A percentile compares a stretch with the other conserved stretches of the same genome.
These are phyloP conservation scores for Eupelmus urozonus DNA, from an alignment of 2,888 invertebrate species.

Conservation along the genomic window DNA sequence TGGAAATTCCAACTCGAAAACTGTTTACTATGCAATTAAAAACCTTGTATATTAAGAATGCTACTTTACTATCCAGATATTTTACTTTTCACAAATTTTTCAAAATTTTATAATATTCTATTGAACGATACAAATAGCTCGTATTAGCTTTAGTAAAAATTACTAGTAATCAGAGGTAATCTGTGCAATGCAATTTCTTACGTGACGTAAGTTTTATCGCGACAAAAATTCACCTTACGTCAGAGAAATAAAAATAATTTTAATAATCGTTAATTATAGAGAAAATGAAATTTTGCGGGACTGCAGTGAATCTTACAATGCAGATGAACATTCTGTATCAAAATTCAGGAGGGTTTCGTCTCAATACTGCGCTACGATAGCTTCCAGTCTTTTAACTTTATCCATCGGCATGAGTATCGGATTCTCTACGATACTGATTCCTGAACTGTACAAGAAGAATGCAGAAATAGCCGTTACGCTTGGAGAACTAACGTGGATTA, in stretches of 20 bases:
- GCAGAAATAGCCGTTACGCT: slow-evolving; percentile 31
- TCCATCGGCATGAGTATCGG: slow-evolving; percentile 84
- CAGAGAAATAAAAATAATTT: neutral
- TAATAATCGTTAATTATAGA: slow-evolving; percentile 9
- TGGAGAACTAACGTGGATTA: slow-evolving; percentile 43
- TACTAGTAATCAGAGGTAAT: no score
- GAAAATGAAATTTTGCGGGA: neutral
- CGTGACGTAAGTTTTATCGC: neutral
- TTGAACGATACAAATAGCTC: no score
- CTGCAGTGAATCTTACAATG: slow-evolving; percentile 33
- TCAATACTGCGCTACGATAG: slow-evolving; percentile 86
- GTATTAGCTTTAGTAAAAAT: no score
- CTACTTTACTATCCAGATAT: no score
- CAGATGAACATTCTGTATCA: slow-evolving; percentile 60
- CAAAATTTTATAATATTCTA: no score
- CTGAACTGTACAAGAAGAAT: slow-evolving; percentile 37
- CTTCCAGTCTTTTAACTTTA: slow-evolving; percentile 88
- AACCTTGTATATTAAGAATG: no score
- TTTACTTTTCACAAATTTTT: no score
- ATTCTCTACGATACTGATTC: slow-evolving; percentile 44
- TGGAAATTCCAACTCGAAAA: no score
- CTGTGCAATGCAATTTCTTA: neutral
- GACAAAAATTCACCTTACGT: neutral
- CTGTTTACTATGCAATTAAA: no score
- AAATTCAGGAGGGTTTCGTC: slow-evolving; percentile 80